Evolutionary conservation across 2,797 vertebrate genomes (phyloP).

Genomic region (Halcyon badia): DNA sequence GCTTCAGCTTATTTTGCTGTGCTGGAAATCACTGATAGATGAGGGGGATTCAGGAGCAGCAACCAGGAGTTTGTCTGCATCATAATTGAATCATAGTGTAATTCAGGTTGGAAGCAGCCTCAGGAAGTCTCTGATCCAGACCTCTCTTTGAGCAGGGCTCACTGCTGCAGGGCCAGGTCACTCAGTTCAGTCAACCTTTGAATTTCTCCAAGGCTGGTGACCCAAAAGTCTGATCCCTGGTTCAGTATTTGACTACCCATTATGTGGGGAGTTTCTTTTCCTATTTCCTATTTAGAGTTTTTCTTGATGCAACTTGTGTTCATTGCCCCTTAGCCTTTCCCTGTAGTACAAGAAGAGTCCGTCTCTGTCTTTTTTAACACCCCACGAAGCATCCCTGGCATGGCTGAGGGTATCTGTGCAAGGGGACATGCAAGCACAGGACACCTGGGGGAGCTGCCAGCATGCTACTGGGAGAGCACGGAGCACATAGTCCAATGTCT

Average conservation of each 20-base stretch:
- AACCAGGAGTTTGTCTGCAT: neutral
- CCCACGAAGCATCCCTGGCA: neutral
- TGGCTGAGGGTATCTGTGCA: neutral
- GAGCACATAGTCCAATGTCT: rapidly evolving
- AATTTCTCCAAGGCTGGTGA: neutral
- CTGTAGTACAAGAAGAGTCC: neutral
- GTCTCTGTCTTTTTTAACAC: neutral
- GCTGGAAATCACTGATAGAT: neutral
- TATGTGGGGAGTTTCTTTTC: neutral
- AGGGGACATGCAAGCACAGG: neutral
- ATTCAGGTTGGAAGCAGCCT: neutral
- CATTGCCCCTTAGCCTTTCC: neutral
- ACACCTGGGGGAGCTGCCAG: neutral
- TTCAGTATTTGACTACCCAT: neutral
- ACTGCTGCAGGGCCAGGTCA: neutral
- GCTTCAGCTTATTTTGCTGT: neutral
- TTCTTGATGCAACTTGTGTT: neutral
- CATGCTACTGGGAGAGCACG: neutral
- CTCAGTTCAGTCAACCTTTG: neutral
- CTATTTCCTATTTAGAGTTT: neutral
- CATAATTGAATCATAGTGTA: neutral
- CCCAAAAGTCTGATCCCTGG: neutral
- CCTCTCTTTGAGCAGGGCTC: neutral
- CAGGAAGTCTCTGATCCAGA: neutral
- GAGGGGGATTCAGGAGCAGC: neutral